Evolutionary conservation across 2,888 invertebrate species (phyloP).

Genomic region (Cybosia mesomella): DNA sequence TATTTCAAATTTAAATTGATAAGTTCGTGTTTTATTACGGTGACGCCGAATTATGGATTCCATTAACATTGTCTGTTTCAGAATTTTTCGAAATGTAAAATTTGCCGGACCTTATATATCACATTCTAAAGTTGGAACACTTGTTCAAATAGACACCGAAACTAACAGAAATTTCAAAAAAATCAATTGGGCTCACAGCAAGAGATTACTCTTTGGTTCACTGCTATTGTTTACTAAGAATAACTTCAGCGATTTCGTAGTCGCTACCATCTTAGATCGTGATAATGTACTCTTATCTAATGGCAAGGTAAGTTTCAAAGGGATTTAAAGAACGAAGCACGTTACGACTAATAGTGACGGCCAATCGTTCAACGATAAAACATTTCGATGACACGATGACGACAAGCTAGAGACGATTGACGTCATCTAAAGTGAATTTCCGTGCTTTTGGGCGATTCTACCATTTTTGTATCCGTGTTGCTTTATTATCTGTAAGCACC

Average conservation of each 20-base stretch:
- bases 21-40: no score
- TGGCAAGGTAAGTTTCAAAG: slow-evolving; percentile 65
- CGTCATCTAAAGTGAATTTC: no score
- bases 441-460: no score
- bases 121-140: slow-evolving; percentile 68
- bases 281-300: slow-evolving; percentile 66
- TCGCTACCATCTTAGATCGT: slow-evolving; percentile 89
- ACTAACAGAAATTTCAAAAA: slow-evolving; percentile 63
- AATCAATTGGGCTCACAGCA: slow-evolving; percentile 77
- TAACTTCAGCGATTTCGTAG: slow-evolving; percentile 88
- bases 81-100: slow-evolving; percentile 75
- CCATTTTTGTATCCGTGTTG: no score
- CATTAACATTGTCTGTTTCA: slow-evolving; percentile 33
- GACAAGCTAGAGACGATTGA: no score
- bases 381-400: no score
- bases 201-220: slow-evolving; percentile 90
- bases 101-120: slow-evolving; percentile 72
- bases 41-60: not conserved
- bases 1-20: no score
- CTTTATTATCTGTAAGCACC: no score
- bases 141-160: slow-evolving; percentile 64
- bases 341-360: no score
- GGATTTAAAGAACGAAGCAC: not conserved
- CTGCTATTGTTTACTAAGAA: slow-evolving; percentile 91
- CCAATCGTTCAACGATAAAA: no score